Evolutionary conservation across 2,888 invertebrate species (phyloP).

Genomic region (Tachina grossa): DNA sequence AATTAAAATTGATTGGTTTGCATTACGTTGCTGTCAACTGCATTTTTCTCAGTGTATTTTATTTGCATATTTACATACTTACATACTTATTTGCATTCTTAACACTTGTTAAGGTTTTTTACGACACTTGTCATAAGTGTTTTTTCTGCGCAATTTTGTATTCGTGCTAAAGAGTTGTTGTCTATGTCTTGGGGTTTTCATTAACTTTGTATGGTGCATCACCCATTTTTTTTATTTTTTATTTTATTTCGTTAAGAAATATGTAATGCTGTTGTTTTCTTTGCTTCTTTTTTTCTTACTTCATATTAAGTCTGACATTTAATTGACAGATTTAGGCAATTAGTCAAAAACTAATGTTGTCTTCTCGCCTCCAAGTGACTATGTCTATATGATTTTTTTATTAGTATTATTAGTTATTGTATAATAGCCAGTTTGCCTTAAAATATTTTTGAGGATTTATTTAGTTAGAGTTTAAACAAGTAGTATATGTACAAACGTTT

Average conservation of each 20-base stretch:
- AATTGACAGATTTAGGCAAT: conserved; percentile 78
- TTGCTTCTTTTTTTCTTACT: conserved; percentile 9
- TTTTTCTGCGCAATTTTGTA: conserved; percentile 20
- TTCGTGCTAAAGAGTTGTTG: conserved; percentile 4
- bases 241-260: conserved; percentile 10
- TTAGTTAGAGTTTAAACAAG: conserved; percentile 3
- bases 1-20: not conserved
- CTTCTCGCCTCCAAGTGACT: conserved; percentile 28
- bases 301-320: conserved; percentile 74
- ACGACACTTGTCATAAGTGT: conserved; percentile 55
- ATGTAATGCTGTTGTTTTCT: not conserved
- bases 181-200: conserved; percentile 26
- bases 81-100: no score
- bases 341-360: conserved; percentile 62
- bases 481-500: not conserved
- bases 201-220: conserved; percentile 31
- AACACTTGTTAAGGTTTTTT: conserved; percentile 60
- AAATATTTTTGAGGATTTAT: conserved; percentile 29
- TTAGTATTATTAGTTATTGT: conserved; percentile 1
- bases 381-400: conserved; percentile 18
- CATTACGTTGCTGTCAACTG: not conserved
- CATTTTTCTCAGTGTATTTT: conserved; percentile 40
- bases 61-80: conserved; percentile 26
- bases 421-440: conserved; percentile 63
- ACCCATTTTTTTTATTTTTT: conserved; percentile 6